These are phyloP conservation scores for Dendrolimus pini DNA, from an alignment of 2,888 invertebrate genomes.

Conservation along the genomic window DNA sequence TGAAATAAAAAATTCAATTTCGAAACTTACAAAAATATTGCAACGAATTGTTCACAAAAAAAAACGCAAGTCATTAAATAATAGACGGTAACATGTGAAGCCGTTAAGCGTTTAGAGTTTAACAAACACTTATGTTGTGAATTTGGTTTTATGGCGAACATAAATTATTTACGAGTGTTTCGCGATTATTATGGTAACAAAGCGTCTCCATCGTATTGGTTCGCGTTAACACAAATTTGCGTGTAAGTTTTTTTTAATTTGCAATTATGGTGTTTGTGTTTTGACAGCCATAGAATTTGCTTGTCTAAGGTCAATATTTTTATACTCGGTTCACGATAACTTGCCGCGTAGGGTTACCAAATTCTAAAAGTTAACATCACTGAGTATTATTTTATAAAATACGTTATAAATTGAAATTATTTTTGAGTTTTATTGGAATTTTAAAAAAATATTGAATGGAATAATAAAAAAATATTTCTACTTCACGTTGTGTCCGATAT, in stretches of 20 bases:
- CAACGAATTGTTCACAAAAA: neutral
- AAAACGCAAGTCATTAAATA: neutral
- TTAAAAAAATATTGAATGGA: no score
- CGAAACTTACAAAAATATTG: neutral
- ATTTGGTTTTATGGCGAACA: conserved; percentile 31
- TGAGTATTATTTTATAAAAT: no score
- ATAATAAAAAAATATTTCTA: no score
- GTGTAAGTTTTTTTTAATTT: neutral
- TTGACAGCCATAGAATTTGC: neutral
- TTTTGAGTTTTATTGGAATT: no score
- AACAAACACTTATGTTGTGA: conserved; percentile 34
- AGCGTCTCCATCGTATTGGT: conserved; percentile 20
- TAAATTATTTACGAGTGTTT: conserved; percentile 42
- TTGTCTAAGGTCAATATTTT: no score
- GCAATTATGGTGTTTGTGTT: neutral
- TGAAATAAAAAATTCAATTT: no score
- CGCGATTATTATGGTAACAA: conserved; percentile 29
- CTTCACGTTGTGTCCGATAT: no score
- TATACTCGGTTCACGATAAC: no score
- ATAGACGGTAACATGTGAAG: conserved; percentile 18
- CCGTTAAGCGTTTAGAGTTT: conserved; percentile 27
- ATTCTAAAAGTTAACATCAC: no score
- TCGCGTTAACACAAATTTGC: neutral
- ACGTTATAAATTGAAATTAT: no score
- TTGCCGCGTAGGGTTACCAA: no score